Conservation (phyloP, 2,113 vertebrate species). For the Maylandia zebra region DNA sequence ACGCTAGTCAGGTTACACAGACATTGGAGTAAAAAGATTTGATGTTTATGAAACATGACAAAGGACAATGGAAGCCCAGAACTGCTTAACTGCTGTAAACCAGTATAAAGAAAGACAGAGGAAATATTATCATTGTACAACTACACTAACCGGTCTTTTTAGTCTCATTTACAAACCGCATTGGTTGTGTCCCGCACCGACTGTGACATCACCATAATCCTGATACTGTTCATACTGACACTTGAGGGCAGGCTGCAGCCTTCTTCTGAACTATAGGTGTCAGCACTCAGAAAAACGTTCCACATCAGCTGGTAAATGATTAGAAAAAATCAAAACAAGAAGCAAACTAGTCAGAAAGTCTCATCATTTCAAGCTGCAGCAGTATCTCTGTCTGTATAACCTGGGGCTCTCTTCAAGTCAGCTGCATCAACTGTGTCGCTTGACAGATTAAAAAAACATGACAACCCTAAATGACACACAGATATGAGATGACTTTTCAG, state of each 20-base stretch:
- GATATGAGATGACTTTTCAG: not conserved
- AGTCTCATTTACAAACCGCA: not conserved
- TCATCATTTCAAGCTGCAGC: not conserved
- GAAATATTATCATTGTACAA: not conserved
- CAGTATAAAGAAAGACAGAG: not conserved
- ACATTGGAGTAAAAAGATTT: not conserved
- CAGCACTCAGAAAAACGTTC: not conserved
- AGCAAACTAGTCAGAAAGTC: not conserved
- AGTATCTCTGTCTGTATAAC: not conserved
- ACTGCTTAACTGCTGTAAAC: not conserved
- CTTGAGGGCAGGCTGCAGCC: not conserved
- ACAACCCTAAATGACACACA: not conserved
- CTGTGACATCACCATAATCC: not conserved
- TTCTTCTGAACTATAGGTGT: not conserved
- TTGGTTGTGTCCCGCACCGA: rapidly evolving
- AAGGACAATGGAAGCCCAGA: rapidly evolving
- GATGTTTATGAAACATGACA: not conserved
- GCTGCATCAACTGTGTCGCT: not conserved
- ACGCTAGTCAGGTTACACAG: rapidly evolving
- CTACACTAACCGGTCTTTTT: not conserved
- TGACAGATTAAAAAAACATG: not conserved
- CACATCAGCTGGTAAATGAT: not conserved
- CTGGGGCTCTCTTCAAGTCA: not conserved
- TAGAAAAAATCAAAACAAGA: not conserved
- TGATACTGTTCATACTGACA: not conserved